phyloP scores from a whole-genome alignment of 2,113 vertebrate genomes.

The Oreotrochilus melanogaster region DNA sequence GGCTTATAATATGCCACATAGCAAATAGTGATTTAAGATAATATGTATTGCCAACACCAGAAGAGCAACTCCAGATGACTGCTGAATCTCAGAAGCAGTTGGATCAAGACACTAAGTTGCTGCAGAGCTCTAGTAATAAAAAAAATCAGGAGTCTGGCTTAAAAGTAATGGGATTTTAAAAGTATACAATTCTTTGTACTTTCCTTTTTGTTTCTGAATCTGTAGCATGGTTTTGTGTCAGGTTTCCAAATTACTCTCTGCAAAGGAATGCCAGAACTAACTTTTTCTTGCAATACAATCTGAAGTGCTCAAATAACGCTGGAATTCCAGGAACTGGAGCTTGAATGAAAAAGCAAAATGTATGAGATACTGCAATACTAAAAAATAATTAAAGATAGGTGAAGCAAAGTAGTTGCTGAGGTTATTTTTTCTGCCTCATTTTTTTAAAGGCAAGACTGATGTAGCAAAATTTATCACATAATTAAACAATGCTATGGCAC shows the following conservation, averaged over 20 bases:
- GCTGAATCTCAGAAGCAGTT: not conserved
- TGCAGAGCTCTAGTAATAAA: not conserved
- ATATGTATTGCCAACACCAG: not conserved
- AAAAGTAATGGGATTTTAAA: not conserved
- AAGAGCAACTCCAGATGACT: not conserved
- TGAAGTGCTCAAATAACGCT: not conserved
- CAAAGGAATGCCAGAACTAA: constrained; percentile 55
- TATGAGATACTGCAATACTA: not conserved
- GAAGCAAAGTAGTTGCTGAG: not conserved
- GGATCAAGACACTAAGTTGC: not conserved
- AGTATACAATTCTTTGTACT: not conserved
- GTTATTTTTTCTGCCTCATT: not conserved
- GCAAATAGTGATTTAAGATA: not conserved
- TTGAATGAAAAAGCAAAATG: constrained; percentile 41
- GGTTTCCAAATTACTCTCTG: constrained; percentile 23
- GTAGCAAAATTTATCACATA: not conserved
- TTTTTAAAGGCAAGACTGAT: not conserved
- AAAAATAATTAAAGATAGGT: not conserved
- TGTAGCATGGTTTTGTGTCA: not conserved
- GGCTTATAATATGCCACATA: not conserved
- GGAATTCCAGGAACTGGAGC: constrained; percentile 59
- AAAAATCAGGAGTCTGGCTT: not conserved
- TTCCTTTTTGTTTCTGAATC: not conserved
- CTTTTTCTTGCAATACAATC: constrained; percentile 42
- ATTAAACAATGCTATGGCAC: not conserved